Percentiles rank a stretch among this genome's conserved stretches.
Evolutionary conservation across 2,888 invertebrate species (phyloP).

Genomic region (Acanthosepion lycidas): DNA sequence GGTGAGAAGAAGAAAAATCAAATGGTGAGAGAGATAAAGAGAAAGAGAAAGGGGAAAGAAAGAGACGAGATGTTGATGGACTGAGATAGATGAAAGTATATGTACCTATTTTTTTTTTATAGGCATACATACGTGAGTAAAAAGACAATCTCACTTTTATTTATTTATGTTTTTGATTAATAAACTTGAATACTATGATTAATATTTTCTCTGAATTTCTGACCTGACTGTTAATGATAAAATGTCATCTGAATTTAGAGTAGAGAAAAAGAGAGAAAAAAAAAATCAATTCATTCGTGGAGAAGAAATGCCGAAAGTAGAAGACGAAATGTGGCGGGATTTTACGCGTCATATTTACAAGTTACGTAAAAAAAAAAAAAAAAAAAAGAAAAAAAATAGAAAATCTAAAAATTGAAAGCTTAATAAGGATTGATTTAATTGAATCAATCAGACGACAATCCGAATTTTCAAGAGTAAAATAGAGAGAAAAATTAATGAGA

Average conservation of each 20-base stretch:
- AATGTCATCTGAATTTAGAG: background rate
- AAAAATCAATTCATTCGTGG: no score
- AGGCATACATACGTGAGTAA: background rate
- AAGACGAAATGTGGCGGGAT: background rate
- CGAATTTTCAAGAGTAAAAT: no score
- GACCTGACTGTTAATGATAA: background rate
- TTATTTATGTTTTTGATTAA: background rate
- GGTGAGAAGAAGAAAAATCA: background rate
- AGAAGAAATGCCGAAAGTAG: background rate
- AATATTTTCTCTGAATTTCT: background rate
- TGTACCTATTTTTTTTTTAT: background rate
- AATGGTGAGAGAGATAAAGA: background rate
- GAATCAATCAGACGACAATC: no score
- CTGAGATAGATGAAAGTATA: no score
- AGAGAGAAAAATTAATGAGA: no score
- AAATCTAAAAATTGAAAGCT: background rate
- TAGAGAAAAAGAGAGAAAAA: background rate
- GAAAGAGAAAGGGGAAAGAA: background rate
- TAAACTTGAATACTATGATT: background rate
- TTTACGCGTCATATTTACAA: background rate
- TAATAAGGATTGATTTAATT: background rate
- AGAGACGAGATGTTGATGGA: background rate
- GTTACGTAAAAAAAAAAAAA: background rate
- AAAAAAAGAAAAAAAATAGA: background rate
- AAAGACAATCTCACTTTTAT: background rate